Evolutionary conservation across 2,113 vertebrate genomes (phyloP).

Genomic region (Pterocles burchelli): DNA sequence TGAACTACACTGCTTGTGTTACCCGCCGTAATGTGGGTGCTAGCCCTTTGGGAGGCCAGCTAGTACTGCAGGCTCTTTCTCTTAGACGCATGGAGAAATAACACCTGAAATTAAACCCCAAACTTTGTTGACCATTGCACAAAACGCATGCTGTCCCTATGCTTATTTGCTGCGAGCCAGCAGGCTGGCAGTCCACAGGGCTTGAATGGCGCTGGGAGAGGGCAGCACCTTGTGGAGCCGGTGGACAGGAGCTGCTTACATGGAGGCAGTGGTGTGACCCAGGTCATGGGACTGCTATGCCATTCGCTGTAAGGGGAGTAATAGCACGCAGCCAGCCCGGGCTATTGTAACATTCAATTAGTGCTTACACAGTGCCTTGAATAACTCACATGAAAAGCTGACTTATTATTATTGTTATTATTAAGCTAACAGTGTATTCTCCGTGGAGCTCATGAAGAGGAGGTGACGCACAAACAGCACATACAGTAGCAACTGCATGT

Average conservation of each 20-base stretch:
- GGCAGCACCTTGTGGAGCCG: background rate
- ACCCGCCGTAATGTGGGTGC: rapidly evolving
- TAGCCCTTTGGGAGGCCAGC: background rate
- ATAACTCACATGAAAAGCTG: slow-evolving; percentile 48
- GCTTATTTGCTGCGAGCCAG: background rate
- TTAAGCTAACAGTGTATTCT: slow-evolving; percentile 67
- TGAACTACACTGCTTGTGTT: background rate
- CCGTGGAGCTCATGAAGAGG: background rate
- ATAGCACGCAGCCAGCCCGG: background rate
- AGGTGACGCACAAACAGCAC: slow-evolving; percentile 57
- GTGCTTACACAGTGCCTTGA: slow-evolving; percentile 20
- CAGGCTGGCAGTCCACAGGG: background rate
- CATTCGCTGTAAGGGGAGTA: background rate
- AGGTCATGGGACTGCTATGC: background rate
- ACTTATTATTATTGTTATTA: slow-evolving; percentile 50
- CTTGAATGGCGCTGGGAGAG: background rate
- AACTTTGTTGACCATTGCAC: background rate
- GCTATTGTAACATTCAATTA: slow-evolving; percentile 36
- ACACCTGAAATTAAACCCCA: background rate
- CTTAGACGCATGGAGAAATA: background rate
- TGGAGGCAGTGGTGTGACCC: background rate
- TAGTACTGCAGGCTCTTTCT: background rate
- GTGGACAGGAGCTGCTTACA: background rate
- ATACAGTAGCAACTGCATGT: slow-evolving; percentile 42
- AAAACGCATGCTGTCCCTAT: background rate